Base-by-base conservation (phyloP, 2,888 invertebrate genomes). In the Didymodactylos carnosus region DNA sequence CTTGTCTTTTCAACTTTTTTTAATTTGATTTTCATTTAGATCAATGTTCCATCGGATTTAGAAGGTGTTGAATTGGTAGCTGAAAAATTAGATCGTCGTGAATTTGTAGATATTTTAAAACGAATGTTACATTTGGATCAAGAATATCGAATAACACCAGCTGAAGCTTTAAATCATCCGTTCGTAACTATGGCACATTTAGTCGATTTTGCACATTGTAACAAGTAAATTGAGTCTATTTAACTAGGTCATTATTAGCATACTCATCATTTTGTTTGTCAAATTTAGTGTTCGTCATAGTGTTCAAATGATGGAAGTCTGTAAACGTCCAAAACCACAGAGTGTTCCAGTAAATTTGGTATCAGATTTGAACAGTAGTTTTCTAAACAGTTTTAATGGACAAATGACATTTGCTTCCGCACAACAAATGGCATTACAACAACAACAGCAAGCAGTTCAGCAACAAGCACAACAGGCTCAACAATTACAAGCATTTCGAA, bases 51-150 rank as follows among this genome's bases (percentile, higher is more conserved):
- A 76, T 92, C 91, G n/a, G 94, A 97, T 85, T 86, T 97, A 79
- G 95, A 97, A 84, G 94, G 94, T 39, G 91, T 93, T 76, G 97
- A 98, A 83, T 86, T 95, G 77, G 85, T 95, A 81, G 94, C 94
- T 0, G 98, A 98, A 85, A 95, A 95, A 83, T 91, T 93, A 39
- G 98, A 99, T 84, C 87, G 97, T 76, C 87, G 92, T 79, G 95
- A 98, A 84, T 98, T 98, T 82, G 95, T 98, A 78, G 95, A 97
- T 85, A 87, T 99, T 79, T 86, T 98, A 72, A 97, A 97, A 85
- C 87, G 92, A 80, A 99, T 99, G 98, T 87, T 99, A 75, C 94
- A 94, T 23, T 91, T 98, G 88, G 97, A 98, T 86, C 75, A 75
- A 72, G 62, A 39, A 27, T 23, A n/a, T 69, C 43, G 75, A 25